These are phyloP conservation scores for Orthonyx spaldingii DNA, from an alignment of 2,113 vertebrate species.

Conservation along the genomic window DNA sequence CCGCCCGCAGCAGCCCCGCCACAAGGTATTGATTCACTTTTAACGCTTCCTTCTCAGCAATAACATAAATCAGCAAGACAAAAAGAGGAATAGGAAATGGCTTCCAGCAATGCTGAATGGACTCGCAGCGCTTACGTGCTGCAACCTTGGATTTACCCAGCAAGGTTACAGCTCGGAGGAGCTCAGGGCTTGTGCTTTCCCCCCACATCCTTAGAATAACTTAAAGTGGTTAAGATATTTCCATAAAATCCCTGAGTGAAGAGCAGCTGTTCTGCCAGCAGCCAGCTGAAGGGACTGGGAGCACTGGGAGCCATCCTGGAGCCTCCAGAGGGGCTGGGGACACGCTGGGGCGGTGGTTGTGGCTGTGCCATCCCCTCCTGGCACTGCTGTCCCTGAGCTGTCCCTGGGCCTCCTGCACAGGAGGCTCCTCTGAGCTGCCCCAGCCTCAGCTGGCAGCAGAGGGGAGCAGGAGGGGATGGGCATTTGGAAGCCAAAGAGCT, in stretches of 20 bases:
- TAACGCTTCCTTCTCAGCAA: not conserved
- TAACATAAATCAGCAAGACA: not conserved
- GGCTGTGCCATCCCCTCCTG: not conserved
- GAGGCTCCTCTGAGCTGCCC: not conserved
- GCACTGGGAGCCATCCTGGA: not conserved
- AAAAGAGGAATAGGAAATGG: not conserved
- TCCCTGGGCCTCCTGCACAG: not conserved
- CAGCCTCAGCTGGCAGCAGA: fast-evolving
- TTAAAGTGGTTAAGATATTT: not conserved
- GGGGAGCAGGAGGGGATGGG: not conserved
- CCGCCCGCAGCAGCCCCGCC: not conserved
- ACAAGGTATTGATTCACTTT: not conserved
- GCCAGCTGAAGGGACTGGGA: not conserved
- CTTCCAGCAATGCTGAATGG: not conserved
- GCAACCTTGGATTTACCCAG: not conserved
- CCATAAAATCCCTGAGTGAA: not conserved
- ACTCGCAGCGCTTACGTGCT: fast-evolving
- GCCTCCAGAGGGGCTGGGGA: not conserved
- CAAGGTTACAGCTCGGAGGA: not conserved
- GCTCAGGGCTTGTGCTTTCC: not conserved
- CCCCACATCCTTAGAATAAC: not conserved
- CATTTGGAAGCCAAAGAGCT: not conserved
- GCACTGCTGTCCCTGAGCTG: not conserved
- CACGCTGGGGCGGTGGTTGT: not conserved
- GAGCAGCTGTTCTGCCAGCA: not conserved